Conservation (phyloP, 2,888 invertebrate species). For the Molorchus minor region DNA sequence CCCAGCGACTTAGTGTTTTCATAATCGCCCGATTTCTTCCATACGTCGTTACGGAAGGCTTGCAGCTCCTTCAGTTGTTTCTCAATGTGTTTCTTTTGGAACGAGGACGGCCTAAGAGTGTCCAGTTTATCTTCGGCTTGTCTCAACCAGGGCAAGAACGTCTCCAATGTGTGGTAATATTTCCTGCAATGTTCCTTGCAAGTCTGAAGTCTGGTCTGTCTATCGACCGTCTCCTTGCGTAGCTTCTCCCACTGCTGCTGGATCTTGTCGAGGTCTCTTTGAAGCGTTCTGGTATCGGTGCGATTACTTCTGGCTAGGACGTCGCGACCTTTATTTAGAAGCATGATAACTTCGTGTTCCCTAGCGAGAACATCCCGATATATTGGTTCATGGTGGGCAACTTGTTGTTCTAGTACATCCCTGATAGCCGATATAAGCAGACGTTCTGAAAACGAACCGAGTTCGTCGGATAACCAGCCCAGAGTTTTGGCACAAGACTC, state of each 20-base stretch:
- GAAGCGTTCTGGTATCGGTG: conserved; percentile 70
- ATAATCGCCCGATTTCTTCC: conserved; percentile 93
- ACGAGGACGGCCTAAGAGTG: conserved; percentile 78
- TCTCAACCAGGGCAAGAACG: conserved; percentile 88
- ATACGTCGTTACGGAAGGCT: conserved; percentile 89
- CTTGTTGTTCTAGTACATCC: conserved; percentile 83
- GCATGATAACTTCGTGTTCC: conserved; percentile 93
- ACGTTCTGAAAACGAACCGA: conserved; percentile 78
- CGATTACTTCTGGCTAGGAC: conserved; percentile 64
- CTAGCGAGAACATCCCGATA: conserved; percentile 88
- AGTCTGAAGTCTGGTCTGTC: conserved; percentile 86
- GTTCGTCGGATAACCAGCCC: conserved; percentile 87
- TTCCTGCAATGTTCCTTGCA: conserved; percentile 93
- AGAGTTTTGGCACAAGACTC: conserved; percentile 88
- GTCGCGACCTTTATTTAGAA: conserved; percentile 89
- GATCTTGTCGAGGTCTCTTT: conserved; percentile 86
- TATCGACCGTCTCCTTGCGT: conserved; percentile 85
- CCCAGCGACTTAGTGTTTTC: conserved; percentile 88
- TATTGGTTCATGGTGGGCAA: conserved; percentile 87
- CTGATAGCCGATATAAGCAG: conserved; percentile 88
- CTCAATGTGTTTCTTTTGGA: conserved; percentile 87
- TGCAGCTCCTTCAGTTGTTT: conserved; percentile 89
- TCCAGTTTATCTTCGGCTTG: conserved; percentile 87
- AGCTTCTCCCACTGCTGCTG: conserved; percentile 93
- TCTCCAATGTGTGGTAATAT: conserved; percentile 85